Evolutionary conservation across 35 echinoderm and acorn worm species (phyloP).

Genomic region (Strongylocentrotus purpuratus): DNA sequence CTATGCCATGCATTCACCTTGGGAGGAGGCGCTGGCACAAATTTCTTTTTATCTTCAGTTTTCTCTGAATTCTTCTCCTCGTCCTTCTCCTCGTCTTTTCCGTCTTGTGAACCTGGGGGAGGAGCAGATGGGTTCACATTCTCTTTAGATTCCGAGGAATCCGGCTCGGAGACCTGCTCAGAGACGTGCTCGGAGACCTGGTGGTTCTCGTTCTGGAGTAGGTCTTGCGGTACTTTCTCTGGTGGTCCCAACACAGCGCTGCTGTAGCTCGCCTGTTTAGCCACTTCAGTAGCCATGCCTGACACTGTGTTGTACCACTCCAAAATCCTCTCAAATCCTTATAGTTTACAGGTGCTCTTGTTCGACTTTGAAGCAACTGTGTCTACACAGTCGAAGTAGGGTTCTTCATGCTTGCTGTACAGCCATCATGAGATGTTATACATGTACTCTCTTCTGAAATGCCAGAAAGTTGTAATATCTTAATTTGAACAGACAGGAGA

Average conservation of each 20-base stretch:
- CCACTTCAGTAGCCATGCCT: slow-evolving; percentile 82
- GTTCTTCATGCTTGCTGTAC: not conserved
- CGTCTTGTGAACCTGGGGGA: not conserved
- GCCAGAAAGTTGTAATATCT: not conserved
- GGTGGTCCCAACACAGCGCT: slow-evolving; percentile 58
- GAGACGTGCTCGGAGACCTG: not conserved
- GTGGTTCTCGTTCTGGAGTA: slow-evolving; percentile 31
- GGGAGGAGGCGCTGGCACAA: slow-evolving; percentile 67
- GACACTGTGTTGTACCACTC: slow-evolving; percentile 10
- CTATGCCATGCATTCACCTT: slow-evolving; percentile 83
- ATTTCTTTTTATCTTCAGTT: slow-evolving; percentile 56
- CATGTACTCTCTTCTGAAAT: not conserved
- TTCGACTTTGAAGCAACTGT: not conserved
- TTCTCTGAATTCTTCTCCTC: slow-evolving; percentile 28
- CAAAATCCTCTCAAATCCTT: not conserved
- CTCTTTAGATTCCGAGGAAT: slow-evolving; percentile 66
- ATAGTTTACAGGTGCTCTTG: not conserved
- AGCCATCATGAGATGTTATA: not conserved
- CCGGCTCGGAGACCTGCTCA: no score
- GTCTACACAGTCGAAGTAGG: not conserved
- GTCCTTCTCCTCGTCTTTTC: not conserved
- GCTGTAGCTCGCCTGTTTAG: slow-evolving; percentile 77
- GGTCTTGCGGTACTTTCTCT: not conserved
- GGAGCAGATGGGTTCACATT: slow-evolving; percentile 63
- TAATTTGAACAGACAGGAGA: not conserved